Evolutionary conservation across 1,140 invertebrate species (phyloP), one percentile per base, ranked within the genome.

Genomic region (Cecropterus lyciades): DNA sequence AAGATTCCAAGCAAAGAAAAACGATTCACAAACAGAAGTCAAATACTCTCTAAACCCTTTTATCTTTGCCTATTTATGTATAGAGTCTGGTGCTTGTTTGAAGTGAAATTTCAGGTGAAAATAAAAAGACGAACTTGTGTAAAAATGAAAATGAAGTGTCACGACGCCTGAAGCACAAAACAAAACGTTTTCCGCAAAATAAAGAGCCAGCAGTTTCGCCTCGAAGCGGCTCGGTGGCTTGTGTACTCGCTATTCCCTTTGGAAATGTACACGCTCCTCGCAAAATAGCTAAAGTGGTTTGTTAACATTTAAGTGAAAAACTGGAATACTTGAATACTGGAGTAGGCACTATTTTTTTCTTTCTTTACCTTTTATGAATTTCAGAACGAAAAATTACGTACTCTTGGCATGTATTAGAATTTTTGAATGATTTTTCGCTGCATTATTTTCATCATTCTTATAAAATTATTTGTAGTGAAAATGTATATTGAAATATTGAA

Each of bases 231-330:
- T 52, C 24, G 4, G 14, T 33, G 20, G 3, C 14, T 52, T 16
- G 48, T 30, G 20, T 51, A 16, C 16, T 17, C 15, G 15, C 17
- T n/a, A 49, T 24, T 49, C 46, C 46, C 46, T 49, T 49, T 49
- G 20, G 17, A 20, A 49, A 1, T 48, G 17, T 49, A 24, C 17
- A 49, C 17, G 46, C 17, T 24, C n/a, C 20, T n/a, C 10, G 20
- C 17, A 27, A 51, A 51, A 51, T 3, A 20, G n/a, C 2, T 27
- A 13, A 51, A 51, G 20, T 51, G 24, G 20, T 9, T 27, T 49
- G 48, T 49, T 49, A 49, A 13, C 48, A 49, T 27, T 49, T 24
- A 49, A 24, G 48, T 13, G n/a, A 27, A 27, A 48, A 51, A 51
- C 20, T 24, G 46, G 46, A 24, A 27, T 49, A 33, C 9, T 30